phyloP scores from a whole-genome alignment of 1,140 invertebrate genomes.

The Aphelenchoides avenae region DNA sequence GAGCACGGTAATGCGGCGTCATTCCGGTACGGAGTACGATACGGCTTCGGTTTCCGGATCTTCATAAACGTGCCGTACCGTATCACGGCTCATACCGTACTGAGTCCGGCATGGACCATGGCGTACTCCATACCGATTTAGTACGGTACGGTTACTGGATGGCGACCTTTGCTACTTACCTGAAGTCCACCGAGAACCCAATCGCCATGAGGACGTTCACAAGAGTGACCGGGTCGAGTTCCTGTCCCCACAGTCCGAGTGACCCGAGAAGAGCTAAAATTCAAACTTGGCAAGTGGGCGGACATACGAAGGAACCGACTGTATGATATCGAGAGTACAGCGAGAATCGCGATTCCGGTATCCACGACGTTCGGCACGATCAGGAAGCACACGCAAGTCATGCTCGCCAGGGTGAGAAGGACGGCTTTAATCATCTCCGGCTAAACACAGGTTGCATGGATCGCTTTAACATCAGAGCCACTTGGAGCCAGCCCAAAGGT shows the following conservation, averaged over 20 bases:
- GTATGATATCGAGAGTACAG: conserved; percentile 41
- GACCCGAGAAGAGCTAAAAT: conserved; percentile 32
- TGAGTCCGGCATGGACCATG: no score
- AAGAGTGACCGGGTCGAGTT: conserved; percentile 66
- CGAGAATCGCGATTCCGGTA: conserved; percentile 30
- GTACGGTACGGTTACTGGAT: no score
- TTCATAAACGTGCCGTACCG: no score
- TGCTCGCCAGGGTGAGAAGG: conserved; percentile 36
- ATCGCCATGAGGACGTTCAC: conserved; percentile 83
- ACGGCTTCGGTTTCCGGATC: no score
- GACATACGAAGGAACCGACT: conserved; percentile 30
- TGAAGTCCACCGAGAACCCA: conserved; percentile 89
- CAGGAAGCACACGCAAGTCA: conserved; percentile 43
- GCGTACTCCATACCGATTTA: no score
- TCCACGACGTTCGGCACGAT: conserved; percentile 27
- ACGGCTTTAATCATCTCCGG: conserved; percentile 44
- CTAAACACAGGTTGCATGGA: conserved; percentile 15
- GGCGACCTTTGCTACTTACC: no score
- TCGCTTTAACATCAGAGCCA: background rate
- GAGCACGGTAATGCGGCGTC: no score
- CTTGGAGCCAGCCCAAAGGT: background rate
- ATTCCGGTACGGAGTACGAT: no score
- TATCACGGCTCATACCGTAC: no score
- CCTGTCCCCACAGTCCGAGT: conserved; percentile 38
- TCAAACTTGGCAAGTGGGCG: conserved; percentile 9